Evolutionary conservation across 2,113 vertebrate genomes (phyloP), one percentile per base, ranked within the genome.

Genomic region (Microtus montanus): DNA sequence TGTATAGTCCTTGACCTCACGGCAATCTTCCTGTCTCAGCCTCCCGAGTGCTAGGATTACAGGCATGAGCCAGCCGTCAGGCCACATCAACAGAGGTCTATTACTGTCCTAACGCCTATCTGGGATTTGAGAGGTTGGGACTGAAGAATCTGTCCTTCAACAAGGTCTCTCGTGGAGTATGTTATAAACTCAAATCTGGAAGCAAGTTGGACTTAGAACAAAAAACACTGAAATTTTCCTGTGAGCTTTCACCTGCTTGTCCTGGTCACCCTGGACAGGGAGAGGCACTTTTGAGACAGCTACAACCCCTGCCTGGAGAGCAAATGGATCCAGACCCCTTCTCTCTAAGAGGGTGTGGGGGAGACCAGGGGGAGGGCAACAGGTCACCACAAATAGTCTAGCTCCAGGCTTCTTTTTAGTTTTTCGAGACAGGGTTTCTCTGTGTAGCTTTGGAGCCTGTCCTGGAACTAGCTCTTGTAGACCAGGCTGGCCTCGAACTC

Each of bases 161-260:
- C 35, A 75, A 89, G 35, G 66, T 54, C 35, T 95, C 35, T 73
- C 49, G n/a, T 86, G 3, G 68, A 1, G 0, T 58, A 49, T 71
- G 58, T 87, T 96, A 71, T 87, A 41, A 89, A 87, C 44, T 91
- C 28, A 94, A 58, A 92, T 95, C 66, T 91, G 74, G 35, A 94
- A 92, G 38, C 38, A 41, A 41, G 38, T 41, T 41, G 38, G 38
- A 41, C 38, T 41, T 41, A 41, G 38, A 41, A 41, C 38, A 41
- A 83, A 93, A 33, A 91, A 20, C 49, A 73, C 19, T 30, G 38
- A 66, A 78, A 78, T 80, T 84, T 95, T 54, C 63, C 49, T 73
- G 33, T 95, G 86, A 96, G 79, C 4, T 41, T 91, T 38, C 54
- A 75, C 64, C 75, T 92, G 68, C 14, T 38, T 90, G 28, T 91